A percentile compares a stretch with the other conserved stretches of the same genome.
Conservation (phyloP, 2,888 invertebrate genomes). For the Plebejus anna region DNA sequence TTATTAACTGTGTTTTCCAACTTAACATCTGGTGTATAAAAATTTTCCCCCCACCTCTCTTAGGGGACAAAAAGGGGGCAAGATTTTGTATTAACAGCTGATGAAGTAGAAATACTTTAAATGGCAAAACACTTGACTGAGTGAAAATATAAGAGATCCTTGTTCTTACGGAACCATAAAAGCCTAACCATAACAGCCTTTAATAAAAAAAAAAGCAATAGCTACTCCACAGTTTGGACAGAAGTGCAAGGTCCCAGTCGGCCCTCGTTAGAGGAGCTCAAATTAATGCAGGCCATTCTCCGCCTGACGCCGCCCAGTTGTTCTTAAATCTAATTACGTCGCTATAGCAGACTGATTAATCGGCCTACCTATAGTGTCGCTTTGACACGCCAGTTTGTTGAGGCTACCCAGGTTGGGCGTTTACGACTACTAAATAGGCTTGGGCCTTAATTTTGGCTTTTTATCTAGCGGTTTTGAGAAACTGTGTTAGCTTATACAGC, state of each 20-base stretch:
- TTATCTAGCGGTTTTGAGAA: background rate
- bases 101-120: too few relatives aligned
- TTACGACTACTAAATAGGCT: background rate
- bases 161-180: too few relatives aligned
- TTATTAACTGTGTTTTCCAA: too few relatives aligned
- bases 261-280: conserved; percentile 78
- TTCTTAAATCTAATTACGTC: conserved; percentile 79
- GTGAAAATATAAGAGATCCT: too few relatives aligned
- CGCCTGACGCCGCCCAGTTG: conserved; percentile 78
- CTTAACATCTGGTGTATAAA: too few relatives aligned
- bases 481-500: background rate
- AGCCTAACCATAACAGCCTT: background rate
- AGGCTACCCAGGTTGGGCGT: conserved; percentile 30
- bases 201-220: conserved; percentile 4
- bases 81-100: too few relatives aligned
- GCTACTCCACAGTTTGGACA: conserved; percentile 45
- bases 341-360: conserved; percentile 47
- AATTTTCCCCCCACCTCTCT: too few relatives aligned
- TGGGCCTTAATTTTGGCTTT: background rate
- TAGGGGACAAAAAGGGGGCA: too few relatives aligned
- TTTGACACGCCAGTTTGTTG: conserved; percentile 43
- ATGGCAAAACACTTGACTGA: too few relatives aligned
- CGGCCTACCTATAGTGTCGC: conserved; percentile 42
- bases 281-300: conserved; percentile 79
- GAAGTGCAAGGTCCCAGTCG: conserved; percentile 60